A percentile compares a stretch with the other conserved stretches of the same genome.
Evolutionary conservation across 30 jellyfish, hydroid and myxozoan genomes (phyloP).

Genomic region (Haliclystus octoradiatus): DNA sequence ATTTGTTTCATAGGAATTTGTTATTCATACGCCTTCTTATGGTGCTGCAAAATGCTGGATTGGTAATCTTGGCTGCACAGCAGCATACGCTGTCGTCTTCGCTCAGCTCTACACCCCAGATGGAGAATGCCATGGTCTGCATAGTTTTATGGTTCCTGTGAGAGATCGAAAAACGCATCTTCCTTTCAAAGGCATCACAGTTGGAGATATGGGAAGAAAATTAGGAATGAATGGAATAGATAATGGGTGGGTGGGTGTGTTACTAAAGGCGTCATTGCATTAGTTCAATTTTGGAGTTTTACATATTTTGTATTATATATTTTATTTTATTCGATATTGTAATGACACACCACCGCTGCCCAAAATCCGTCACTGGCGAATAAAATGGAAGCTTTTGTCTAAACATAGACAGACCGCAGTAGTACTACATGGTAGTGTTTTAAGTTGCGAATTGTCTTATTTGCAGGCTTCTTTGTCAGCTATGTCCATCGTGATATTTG

Average conservation of each 20-base stretch:
- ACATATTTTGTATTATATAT: too few relatives aligned
- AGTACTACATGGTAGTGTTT: too few relatives aligned
- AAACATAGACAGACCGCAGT: too few relatives aligned
- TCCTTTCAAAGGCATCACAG: constrained; percentile 76
- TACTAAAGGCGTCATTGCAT: too few relatives aligned
- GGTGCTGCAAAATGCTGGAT: constrained; percentile 94
- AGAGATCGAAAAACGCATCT: constrained; percentile 35
- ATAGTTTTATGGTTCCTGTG: constrained; percentile 68
- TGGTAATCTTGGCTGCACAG: constrained; percentile 81
- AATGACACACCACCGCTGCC: too few relatives aligned
- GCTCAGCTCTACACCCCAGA: constrained; percentile 98
- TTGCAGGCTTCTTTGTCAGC: too few relatives aligned
- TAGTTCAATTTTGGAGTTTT: too few relatives aligned
- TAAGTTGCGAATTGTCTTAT: too few relatives aligned
- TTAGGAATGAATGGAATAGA: constrained; percentile 76
- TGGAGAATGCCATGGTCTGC: constrained; percentile 93
- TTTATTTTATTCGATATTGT: too few relatives aligned
- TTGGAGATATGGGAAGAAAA: constrained; percentile 95
- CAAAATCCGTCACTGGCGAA: too few relatives aligned
- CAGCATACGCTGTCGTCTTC: constrained; percentile 71
- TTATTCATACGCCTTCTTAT: constrained; percentile 69
- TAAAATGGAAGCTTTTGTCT: too few relatives aligned
- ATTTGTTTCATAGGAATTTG: constrained; percentile 64
- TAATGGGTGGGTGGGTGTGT: constrained; percentile 96
- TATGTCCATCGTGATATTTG: too few relatives aligned